Conservation (phyloP, 2,113 vertebrate species). For the Eidolon helvum region DNA sequence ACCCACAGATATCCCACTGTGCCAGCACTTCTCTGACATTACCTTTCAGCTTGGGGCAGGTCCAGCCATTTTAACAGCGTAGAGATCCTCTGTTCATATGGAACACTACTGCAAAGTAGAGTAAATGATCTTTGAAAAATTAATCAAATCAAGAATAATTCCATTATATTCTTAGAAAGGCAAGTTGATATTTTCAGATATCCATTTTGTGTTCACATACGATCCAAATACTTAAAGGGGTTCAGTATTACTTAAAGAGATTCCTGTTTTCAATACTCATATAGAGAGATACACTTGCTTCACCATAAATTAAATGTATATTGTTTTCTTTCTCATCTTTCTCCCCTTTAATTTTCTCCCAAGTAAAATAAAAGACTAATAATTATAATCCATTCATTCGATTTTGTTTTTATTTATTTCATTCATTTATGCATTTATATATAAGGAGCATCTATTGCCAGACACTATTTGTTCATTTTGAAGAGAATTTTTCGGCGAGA, state of each 20-base stretch:
- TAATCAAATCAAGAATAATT: neutral
- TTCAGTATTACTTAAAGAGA: neutral
- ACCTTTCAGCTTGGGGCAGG: conserved; percentile 81
- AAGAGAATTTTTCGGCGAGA: neutral
- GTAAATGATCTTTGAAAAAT: neutral
- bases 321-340: neutral
- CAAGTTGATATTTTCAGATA: neutral
- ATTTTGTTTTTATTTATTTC: neutral
- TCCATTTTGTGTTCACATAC: neutral
- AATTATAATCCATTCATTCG: neutral
- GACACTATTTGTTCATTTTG: neutral
- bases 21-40: neutral
- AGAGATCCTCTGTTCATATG: conserved; percentile 80
- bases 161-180: neutral
- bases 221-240: neutral
- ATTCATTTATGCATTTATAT: neutral
- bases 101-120: conserved; percentile 63
- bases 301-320: neutral
- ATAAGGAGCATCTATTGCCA: neutral
- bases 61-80: conserved; percentile 84
- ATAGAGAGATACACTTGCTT: neutral
- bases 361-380: neutral
- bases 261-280: neutral
- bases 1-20: neutral
- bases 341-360: neutral